Evolutionary conservation across 2,797 vertebrate genomes (phyloP).

Genomic region (Sorex maritimensis): DNA sequence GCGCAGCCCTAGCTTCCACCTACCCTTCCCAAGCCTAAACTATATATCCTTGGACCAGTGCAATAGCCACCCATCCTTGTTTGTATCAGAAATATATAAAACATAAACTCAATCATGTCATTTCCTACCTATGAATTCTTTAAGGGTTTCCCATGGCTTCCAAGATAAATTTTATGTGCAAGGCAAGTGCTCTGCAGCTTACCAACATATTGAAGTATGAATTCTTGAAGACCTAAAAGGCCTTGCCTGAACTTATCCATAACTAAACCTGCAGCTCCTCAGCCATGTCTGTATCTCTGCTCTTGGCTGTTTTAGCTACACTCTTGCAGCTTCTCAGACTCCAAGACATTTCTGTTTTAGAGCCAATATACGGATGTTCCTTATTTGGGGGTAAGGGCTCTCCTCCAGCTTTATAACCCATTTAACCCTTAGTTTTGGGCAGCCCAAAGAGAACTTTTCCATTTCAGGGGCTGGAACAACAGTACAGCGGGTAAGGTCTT

Average conservation of each 20-base stretch:
- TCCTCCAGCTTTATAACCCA: background rate
- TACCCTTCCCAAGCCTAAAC: background rate
- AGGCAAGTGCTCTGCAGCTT: no score
- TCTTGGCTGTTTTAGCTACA: background rate
- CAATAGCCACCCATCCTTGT: background rate
- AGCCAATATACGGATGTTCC: background rate
- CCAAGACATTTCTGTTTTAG: background rate
- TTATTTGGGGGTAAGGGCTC: background rate
- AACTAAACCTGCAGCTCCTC: background rate
- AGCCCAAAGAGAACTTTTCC: background rate
- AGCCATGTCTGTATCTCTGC: background rate
- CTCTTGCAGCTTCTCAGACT: background rate
- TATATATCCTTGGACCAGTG: rapidly evolving
- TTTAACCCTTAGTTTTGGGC: background rate
- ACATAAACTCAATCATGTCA: background rate
- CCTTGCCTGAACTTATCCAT: background rate
- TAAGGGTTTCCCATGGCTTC: background rate
- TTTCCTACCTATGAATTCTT: background rate
- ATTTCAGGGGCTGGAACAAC: background rate
- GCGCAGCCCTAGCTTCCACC: background rate
- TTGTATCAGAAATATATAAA: background rate
- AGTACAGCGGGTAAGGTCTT: no score
- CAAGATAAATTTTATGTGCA: background rate
- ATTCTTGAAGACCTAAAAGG: background rate
- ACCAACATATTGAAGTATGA: no score